Evolutionary conservation across 2,797 vertebrate species (phyloP).

Genomic region (Otolemur crassicaudatus): DNA sequence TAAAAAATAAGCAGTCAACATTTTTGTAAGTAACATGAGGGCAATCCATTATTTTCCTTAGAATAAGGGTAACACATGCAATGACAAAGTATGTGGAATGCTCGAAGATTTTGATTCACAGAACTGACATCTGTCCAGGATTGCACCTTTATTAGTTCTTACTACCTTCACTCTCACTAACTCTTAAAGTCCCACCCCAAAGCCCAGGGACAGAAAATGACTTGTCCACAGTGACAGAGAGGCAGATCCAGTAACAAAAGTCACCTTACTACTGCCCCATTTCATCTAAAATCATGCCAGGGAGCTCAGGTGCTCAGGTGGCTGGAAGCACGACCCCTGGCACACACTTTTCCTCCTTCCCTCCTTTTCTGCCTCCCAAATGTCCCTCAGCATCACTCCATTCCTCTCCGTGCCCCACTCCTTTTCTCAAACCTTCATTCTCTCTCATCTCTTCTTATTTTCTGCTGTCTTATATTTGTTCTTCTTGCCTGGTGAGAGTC

Average conservation of each 20-base stretch:
- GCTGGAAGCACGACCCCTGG: background rate
- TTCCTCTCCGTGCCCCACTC: background rate
- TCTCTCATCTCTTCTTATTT: background rate
- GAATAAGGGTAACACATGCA: background rate
- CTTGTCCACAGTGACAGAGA: background rate
- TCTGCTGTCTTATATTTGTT: background rate
- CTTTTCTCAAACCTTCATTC: background rate
- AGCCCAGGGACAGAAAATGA: background rate
- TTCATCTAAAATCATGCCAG: background rate
- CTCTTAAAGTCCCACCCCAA: background rate
- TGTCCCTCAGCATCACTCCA: no score
- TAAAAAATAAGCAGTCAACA: background rate
- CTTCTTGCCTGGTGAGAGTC: background rate
- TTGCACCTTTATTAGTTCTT: accelerated
- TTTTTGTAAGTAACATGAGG: background rate
- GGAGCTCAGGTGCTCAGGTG: background rate
- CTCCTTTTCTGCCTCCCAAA: background rate
- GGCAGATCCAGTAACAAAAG: background rate
- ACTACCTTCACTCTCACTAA: background rate
- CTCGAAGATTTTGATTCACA: background rate
- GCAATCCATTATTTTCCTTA: background rate
- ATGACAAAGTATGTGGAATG: no score
- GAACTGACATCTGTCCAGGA: background rate
- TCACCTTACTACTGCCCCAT: background rate
- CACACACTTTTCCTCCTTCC: background rate